Conservation (phyloP, 2,797 vertebrate genomes). For the Diplodus sargus region DNA sequence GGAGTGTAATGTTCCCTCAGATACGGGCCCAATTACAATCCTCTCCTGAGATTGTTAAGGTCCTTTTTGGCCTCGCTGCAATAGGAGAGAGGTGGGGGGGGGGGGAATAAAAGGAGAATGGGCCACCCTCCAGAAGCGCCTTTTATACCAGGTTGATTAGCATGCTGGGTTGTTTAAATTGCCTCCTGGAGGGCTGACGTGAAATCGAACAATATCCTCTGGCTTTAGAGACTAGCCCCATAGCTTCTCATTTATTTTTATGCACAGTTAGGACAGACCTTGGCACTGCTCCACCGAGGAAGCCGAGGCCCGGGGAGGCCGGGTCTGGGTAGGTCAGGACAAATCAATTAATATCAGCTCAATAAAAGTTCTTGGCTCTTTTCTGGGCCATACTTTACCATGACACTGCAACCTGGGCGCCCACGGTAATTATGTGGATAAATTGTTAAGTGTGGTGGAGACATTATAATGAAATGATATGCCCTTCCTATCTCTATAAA, state of each 20-base stretch:
- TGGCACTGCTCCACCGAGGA: constrained; percentile 74
- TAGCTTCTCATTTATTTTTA: constrained; percentile 86
- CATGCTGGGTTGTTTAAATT: constrained; percentile 84
- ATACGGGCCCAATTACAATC: constrained; percentile 50
- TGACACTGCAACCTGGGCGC: constrained; percentile 65
- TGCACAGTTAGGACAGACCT: constrained; percentile 74
- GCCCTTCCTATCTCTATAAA: constrained; percentile 71
- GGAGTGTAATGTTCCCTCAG: constrained; percentile 61
- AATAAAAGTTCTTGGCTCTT: constrained; percentile 75
- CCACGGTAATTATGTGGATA: constrained; percentile 69
- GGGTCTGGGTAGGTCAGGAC: constrained; percentile 73
- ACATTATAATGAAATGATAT: constrained; percentile 74
- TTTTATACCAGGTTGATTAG: constrained; percentile 83
- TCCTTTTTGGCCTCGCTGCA: constrained; percentile 65
- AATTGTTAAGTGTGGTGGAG: constrained; percentile 67
- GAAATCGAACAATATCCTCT: constrained; percentile 85
- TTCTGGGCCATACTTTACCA: constrained; percentile 63
- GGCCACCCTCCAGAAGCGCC: constrained; percentile 67
- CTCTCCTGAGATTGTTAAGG: constrained; percentile 54
- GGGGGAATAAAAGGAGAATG: constrained; percentile 40
- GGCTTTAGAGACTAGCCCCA: constrained; percentile 79
- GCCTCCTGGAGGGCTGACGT: constrained; percentile 82
- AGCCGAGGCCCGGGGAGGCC: constrained; percentile 73
- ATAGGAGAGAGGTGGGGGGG: constrained; percentile 15
- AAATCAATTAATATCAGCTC: constrained; percentile 84